Evolutionary conservation across 2,113 vertebrate species (phyloP), one percentile per base, ranked within the genome.

Genomic region (Hyperopisus bebe): DNA sequence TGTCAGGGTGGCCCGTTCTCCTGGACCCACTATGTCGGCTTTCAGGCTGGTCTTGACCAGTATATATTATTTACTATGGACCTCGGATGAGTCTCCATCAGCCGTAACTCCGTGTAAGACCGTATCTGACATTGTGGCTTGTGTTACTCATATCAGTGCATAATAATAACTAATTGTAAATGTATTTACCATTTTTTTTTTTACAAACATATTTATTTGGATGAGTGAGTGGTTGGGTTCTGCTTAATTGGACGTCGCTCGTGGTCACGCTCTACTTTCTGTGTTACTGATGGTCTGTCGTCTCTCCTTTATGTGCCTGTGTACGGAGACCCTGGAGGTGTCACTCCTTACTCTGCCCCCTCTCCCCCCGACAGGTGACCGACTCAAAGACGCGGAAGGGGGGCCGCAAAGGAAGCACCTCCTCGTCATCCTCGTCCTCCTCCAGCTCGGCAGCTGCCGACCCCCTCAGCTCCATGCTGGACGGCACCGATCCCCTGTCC

Each of bases 401-500:
- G 53, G 96, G 91, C 46, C 95, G 97, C 46, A 99, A 99, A 93
- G 98, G 98, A 91, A 99, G 98, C 90, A 98, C 98, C 0, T 66
- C 97, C 0, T 98, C 98, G 0, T 99, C 98, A 0, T 99, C 98
- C 0, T 99, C 98, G 0, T 99, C 98, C 0, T 99, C 98, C 24
- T 99, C 97, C 6, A 97, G 96, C 89, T 99, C 98, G 0, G 94
- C 90, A 0, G 1, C 97, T 35, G 62, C 95, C 1, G 98, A 99
- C 91, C 98, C 98, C 0, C 93, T 99, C 91, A 99, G 97, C 96
- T 98, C 97, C 1, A 96, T 99, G 86, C 84, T 99, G 93, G 98
- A 99, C 27, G 98, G 98, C 21, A 98, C 97, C 0, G 98, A 99
- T 90, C 98, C 98, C 0, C 94, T 99, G 83, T 99, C 98, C 0